Evolutionary conservation across 2,113 vertebrate species (phyloP).

Genomic region (Pachyramphus minor): DNA sequence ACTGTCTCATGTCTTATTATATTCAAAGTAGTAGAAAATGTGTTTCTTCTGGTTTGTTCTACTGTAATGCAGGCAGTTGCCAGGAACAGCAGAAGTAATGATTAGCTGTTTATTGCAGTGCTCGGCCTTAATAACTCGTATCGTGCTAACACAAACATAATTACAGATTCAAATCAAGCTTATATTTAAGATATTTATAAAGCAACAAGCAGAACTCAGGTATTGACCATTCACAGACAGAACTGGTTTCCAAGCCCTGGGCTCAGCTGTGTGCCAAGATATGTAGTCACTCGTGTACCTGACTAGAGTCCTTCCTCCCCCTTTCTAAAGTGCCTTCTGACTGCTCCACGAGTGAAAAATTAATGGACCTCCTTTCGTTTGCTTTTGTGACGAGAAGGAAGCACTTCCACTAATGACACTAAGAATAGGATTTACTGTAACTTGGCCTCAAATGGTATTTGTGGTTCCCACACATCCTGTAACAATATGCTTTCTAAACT

Average conservation of each 20-base stretch:
- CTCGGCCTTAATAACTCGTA: constrained; percentile 34
- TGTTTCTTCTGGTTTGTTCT: constrained; percentile 34
- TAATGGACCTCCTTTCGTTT: constrained; percentile 18
- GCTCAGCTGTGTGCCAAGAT: neutral
- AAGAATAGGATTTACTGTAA: constrained; percentile 64
- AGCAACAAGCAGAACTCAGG: neutral
- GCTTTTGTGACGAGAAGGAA: constrained; percentile 31
- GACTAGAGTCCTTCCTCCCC: neutral
- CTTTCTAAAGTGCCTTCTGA: neutral
- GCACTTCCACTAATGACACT: constrained; percentile 45
- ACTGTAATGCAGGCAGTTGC: neutral
- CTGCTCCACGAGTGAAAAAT: constrained; percentile 32
- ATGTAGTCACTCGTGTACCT: neutral
- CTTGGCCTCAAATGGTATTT: constrained; percentile 32
- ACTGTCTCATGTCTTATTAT: constrained; percentile 3
- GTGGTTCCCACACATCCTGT: constrained; percentile 55
- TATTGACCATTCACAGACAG: neutral
- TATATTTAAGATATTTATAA: constrained; percentile 14
- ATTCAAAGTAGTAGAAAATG: constrained; percentile 8
- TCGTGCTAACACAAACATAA: constrained; percentile 16
- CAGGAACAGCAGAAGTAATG: neutral
- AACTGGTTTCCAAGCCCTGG: neutral
- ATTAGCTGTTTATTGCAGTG: constrained; percentile 7
- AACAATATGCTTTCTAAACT: constrained; percentile 49
- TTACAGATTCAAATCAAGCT: constrained; percentile 27